These are phyloP conservation scores for Buphagus erythrorhynchus DNA, from an alignment of 2,797 vertebrate species.

Conservation along the genomic window DNA sequence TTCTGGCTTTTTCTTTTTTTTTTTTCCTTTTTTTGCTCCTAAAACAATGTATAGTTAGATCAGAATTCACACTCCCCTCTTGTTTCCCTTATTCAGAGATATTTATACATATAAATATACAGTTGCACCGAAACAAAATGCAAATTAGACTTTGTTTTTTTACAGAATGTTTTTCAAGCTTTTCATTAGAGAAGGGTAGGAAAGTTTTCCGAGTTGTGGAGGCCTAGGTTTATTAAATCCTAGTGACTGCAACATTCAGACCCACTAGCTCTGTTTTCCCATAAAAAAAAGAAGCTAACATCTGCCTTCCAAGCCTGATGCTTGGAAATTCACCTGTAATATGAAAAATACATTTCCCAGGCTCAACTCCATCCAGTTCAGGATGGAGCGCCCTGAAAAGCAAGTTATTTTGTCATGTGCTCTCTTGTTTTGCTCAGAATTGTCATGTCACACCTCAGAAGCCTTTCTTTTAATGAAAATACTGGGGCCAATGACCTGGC, in stretches of 20 bases:
- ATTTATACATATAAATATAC: neutral
- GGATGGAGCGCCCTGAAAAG: neutral
- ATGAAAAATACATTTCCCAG: neutral
- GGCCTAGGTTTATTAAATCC: neutral
- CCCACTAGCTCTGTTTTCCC: neutral
- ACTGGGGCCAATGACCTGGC: accelerated
- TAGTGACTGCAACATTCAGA: neutral
- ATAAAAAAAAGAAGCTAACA: neutral
- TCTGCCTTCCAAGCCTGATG: neutral
- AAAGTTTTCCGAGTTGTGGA: neutral
- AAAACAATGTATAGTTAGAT: neutral
- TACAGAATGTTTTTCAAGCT: neutral
- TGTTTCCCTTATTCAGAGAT: neutral
- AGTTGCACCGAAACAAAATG: neutral
- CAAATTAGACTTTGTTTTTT: neutral
- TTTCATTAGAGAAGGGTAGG: neutral
- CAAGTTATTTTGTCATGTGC: neutral
- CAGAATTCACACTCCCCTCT: neutral
- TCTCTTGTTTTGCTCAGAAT: neutral
- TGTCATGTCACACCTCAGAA: neutral
- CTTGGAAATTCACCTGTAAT: slow-evolving; percentile 12
- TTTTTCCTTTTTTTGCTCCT: neutral
- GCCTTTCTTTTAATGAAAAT: neutral
- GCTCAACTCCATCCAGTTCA: neutral
- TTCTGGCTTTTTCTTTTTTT: slow-evolving; percentile 14